These are phyloP conservation scores for Hipposideros armiger DNA, from an alignment of 2,113 vertebrate genomes.

Conservation along the genomic window DNA sequence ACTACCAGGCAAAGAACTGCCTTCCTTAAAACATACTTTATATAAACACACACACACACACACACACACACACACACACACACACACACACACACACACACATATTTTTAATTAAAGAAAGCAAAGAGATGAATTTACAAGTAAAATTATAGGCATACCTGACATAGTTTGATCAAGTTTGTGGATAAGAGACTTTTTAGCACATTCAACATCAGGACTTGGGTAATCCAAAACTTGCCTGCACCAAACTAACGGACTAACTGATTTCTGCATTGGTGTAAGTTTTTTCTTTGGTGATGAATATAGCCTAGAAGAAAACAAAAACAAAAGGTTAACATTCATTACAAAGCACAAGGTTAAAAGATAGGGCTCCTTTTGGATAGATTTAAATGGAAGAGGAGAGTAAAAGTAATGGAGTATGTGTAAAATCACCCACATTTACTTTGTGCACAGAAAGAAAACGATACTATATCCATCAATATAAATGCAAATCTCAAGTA, in stretches of 20 bases:
- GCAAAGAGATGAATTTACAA: slow-evolving; percentile 58
- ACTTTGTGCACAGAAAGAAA: slow-evolving; percentile 52
- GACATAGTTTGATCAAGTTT: slow-evolving; percentile 98
- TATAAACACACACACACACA: too few species aligned
- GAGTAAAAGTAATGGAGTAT: not conserved
- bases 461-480: not conserved
- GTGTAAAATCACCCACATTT: slow-evolving; percentile 55
- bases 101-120: slow-evolving; percentile 5
- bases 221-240: slow-evolving; percentile 97
- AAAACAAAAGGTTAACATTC: slow-evolving; percentile 33
- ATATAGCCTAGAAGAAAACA: slow-evolving; percentile 92
- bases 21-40: not conserved
- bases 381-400: not conserved
- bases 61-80: too few species aligned
- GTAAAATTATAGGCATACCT: slow-evolving; percentile 88
- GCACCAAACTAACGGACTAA: slow-evolving; percentile 97
- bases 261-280: slow-evolving; percentile 93
- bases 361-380: slow-evolving; percentile 31
- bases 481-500: slow-evolving; percentile 41
- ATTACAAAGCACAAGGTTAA: slow-evolving; percentile 37
- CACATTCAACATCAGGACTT: slow-evolving; percentile 97
- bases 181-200: slow-evolving; percentile 98
- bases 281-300: slow-evolving; percentile 94
- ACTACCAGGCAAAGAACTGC: not conserved
- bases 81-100: too few species aligned